Evolutionary conservation across 2,113 vertebrate genomes (phyloP).

Genomic region (Syrrhaptes paradoxus): DNA sequence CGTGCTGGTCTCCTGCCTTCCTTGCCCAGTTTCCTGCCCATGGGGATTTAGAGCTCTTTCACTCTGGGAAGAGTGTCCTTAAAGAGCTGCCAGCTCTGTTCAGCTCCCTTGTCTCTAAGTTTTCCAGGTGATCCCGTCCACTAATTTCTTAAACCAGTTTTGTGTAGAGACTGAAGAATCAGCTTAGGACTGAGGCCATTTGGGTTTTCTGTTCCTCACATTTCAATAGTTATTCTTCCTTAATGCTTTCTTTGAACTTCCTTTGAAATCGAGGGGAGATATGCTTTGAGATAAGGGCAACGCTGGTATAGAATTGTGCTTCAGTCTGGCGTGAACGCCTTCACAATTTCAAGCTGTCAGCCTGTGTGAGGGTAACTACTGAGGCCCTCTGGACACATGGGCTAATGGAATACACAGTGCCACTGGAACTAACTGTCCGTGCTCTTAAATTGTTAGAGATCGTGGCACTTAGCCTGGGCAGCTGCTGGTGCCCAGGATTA

Average conservation of each 20-base stretch:
- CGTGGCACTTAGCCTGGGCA: background rate
- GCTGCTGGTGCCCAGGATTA: background rate
- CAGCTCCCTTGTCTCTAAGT: background rate
- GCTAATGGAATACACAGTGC: background rate
- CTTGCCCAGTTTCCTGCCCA: background rate
- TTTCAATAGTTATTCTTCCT: background rate
- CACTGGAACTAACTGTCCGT: background rate
- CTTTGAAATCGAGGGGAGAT: background rate
- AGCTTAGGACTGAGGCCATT: background rate
- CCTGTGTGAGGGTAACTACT: background rate
- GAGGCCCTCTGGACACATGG: background rate
- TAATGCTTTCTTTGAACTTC: background rate
- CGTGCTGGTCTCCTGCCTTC: background rate
- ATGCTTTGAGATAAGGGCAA: background rate
- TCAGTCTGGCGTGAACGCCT: background rate
- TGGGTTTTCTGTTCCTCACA: background rate
- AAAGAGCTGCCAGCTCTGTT: background rate
- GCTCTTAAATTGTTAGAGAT: background rate
- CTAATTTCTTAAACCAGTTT: background rate
- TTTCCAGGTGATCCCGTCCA: background rate
- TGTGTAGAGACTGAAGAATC: background rate
- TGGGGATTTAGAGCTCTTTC: background rate
- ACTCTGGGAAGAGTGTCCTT: background rate
- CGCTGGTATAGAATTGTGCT: background rate
- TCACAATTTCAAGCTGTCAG: background rate